Evolutionary conservation across 2,888 invertebrate genomes (phyloP).

Genomic region (Anodontia alba): DNA sequence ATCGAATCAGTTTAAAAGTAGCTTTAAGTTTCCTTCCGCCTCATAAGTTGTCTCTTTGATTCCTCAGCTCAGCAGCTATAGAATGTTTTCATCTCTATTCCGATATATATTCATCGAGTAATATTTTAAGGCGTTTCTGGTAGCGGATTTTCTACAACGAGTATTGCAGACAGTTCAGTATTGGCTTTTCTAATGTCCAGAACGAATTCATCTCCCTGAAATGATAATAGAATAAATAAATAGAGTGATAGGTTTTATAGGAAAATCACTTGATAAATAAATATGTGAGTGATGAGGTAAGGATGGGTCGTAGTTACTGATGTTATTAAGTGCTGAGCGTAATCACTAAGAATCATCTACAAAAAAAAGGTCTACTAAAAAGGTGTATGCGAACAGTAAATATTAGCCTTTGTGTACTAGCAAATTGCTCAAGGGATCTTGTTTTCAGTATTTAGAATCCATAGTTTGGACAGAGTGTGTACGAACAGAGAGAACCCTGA

Average conservation of each 20-base stretch:
- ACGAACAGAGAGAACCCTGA: too few relatives aligned
- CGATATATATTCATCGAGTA: neutral
- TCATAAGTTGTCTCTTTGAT: too few relatives aligned
- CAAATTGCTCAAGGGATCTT: too few relatives aligned
- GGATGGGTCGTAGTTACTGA: neutral
- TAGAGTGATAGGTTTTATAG: conserved; percentile 10
- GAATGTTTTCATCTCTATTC: neutral
- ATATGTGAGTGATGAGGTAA: neutral
- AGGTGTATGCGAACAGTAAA: too few relatives aligned
- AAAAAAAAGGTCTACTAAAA: too few relatives aligned
- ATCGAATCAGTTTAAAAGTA: too few relatives aligned
- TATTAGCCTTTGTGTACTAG: too few relatives aligned
- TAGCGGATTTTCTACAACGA: neutral
- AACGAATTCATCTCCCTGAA: neutral
- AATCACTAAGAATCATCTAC: too few relatives aligned
- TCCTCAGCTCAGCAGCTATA: too few relatives aligned
- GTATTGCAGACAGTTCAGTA: neutral
- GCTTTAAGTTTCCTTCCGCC: too few relatives aligned
- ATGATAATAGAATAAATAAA: conserved; percentile 17
- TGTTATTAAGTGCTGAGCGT: neutral
- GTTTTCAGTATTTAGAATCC: too few relatives aligned
- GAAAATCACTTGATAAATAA: conserved; percentile 13
- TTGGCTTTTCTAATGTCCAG: neutral
- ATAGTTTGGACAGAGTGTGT: too few relatives aligned
- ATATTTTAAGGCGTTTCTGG: neutral